Base-by-base conservation (phyloP, 2,113 vertebrate species). In the Fregetta grallaria region DNA sequence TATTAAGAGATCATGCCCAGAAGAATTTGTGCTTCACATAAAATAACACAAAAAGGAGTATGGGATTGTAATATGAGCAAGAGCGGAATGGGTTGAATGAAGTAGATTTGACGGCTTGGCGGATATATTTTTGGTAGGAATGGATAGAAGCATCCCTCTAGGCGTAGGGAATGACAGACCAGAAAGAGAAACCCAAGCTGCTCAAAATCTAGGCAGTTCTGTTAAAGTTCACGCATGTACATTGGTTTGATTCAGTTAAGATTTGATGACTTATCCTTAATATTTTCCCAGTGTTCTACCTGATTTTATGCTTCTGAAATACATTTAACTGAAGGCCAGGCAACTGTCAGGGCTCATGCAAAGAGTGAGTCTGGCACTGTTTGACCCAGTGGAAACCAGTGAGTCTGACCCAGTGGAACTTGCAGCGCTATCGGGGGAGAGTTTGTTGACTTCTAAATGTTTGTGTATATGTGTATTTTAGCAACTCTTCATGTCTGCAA, bases 401-500 rank as follows among this genome's bases (percentile, higher is more conserved):
- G n/a, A 58, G 10, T 36, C 52, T 71, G n/a, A n/a, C 18, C 42
- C 52, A 32, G 44, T 3, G 32, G 16, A 58, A 12, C 79, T 34
- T 32, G 9, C 15, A 16, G 8, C 3, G 1, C 16, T 59, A 17
- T 5, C 0, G 1, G 9, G 27, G 30, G 14, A 47, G 42, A 70
- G 10, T 40, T 56, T 42, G 10, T 29, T 79, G 47, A 5, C 70
- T 53, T 40, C 75, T 94, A 47, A 96, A 71, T 15, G 3, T 47
- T 73, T 70, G 30, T 83, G 12, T 90, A 18, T 89, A 2, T 84
- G 50, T 95, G 72, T 93, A 82, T 90, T 97, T 75, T 97, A 99
- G 99, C 99, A 99, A 84, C 99, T 99, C 90, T 99, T 99, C 98
- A 99, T 99, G 99, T 99, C 99, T 73, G 98, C 99, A 78, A 99